These are phyloP conservation scores for Chelonia mydas DNA, from an alignment of 2,797 vertebrate genomes.

Conservation along the genomic window DNA sequence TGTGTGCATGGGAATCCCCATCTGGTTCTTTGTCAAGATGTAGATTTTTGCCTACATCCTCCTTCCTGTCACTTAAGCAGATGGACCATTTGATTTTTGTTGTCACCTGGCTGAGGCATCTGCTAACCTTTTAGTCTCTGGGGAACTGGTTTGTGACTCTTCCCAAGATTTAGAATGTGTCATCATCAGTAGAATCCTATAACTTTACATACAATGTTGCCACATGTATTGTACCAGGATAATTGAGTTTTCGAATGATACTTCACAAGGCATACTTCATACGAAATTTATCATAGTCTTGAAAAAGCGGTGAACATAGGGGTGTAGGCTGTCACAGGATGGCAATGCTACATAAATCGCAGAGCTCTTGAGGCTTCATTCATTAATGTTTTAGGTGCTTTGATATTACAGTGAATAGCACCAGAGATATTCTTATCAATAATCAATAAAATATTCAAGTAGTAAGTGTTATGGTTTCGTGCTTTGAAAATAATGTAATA, in stretches of 20 bases:
- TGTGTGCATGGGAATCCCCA: not conserved
- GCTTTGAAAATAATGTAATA: not conserved
- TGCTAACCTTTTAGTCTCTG: not conserved
- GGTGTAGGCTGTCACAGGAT: not conserved
- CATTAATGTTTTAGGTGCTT: conserved; percentile 28
- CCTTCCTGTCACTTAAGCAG: not conserved
- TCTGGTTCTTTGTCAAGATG: not conserved
- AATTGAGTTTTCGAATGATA: not conserved
- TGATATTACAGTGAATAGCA: not conserved
- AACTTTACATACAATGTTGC: not conserved
- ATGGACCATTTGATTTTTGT: not conserved
- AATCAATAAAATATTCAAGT: conserved; percentile 6
- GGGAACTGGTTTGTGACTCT: not conserved
- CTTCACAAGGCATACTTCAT: not conserved
- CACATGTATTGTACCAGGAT: not conserved
- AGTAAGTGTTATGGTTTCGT: not conserved
- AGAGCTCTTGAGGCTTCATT: conserved; percentile 27
- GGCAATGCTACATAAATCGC: not conserved
- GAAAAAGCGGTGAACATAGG: not conserved
- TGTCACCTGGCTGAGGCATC: not conserved
- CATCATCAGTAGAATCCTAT: not conserved
- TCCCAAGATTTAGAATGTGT: not conserved
- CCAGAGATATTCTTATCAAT: not conserved
- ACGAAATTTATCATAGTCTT: not conserved
- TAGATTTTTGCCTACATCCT: not conserved